Conservation (phyloP, 2,113 vertebrate genomes). For the Ramphastos sulfuratus region DNA sequence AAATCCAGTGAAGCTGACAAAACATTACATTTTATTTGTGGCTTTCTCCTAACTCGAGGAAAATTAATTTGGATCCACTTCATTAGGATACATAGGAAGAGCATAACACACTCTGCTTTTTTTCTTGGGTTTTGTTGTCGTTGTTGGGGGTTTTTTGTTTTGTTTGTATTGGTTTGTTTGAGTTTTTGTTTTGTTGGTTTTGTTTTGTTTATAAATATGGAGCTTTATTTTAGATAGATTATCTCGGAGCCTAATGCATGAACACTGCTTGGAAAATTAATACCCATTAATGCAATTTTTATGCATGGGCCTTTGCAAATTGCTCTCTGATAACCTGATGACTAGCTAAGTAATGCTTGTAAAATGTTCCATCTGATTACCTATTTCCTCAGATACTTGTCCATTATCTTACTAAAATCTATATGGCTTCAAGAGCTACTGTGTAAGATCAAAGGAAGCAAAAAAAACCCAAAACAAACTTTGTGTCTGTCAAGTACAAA, state of each 20-base stretch:
- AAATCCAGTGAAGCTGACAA: not conserved
- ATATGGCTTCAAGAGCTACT: not conserved
- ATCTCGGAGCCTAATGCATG: not conserved
- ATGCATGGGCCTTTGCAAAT: not conserved
- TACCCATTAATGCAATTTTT: not conserved
- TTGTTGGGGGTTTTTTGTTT: no score
- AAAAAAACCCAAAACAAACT: not conserved
- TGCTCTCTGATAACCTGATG: not conserved
- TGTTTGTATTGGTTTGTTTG: no score
- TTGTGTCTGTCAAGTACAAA: not conserved
- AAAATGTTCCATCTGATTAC: not conserved
- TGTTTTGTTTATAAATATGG: not conserved
- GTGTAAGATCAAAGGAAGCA: not conserved
- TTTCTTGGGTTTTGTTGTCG: not conserved
- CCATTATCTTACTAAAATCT: not conserved
- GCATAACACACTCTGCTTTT: not conserved
- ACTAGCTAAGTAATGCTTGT: not conserved
- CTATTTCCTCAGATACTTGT: not conserved
- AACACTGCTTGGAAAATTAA: not conserved
- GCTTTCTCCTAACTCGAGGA: not conserved
- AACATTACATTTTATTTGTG: not conserved
- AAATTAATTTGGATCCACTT: not conserved
- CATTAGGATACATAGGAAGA: not conserved
- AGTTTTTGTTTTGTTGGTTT: no score
- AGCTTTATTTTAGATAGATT: not conserved